Base-by-base conservation (phyloP, 2,113 vertebrate species). In the Calyptomena viridis region DNA sequence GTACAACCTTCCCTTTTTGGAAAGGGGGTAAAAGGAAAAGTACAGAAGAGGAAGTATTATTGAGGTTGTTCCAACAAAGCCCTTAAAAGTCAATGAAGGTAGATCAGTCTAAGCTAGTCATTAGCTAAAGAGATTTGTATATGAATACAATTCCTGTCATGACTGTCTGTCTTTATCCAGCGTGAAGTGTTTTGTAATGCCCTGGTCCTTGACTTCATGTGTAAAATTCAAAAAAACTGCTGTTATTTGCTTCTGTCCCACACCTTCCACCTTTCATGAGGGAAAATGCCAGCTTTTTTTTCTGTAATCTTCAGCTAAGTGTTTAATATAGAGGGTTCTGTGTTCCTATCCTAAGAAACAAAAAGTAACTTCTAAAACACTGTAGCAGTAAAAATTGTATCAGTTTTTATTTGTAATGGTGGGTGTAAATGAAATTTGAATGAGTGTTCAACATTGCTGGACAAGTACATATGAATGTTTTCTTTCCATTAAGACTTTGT, bases 31-130 rank as follows among this genome's bases (percentile, higher is more conserved):
- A 92, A 84, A 97, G 88, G 42, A 90, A 93, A 91, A 95, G 82
- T 96, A 87, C 81, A 93, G 89, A 95, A 95, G 93, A 95, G 64
- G 95, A 96, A 90, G 30, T 96, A 68, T 86, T 93, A 71, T 81
- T 94, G 90, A 94, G 92, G 74, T 94, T 93, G 64, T 96, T 94
- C 79, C 79, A 91, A 84, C 73, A 97, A 95, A 96, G 88, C 60
- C 86, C 64, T 94, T 93, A 83, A 94, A 91, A 95, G 88, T 96
- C 87, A 89, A 56, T 80, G 93, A 95, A 96, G 95, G 94, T 95
- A 95, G 90, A 96, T 97, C 85, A 93, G 93, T 84, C 82, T 93
- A 94, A 95, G 90, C 33, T 86, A 90, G 94, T 91, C 85, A 60
- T 10, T 88, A 77, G 84, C 68, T 90, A 68, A 95, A 91, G 62